These are phyloP conservation scores for Argyresthia goedartella DNA, from an alignment of 2,888 invertebrate genomes.

Conservation along the genomic window DNA sequence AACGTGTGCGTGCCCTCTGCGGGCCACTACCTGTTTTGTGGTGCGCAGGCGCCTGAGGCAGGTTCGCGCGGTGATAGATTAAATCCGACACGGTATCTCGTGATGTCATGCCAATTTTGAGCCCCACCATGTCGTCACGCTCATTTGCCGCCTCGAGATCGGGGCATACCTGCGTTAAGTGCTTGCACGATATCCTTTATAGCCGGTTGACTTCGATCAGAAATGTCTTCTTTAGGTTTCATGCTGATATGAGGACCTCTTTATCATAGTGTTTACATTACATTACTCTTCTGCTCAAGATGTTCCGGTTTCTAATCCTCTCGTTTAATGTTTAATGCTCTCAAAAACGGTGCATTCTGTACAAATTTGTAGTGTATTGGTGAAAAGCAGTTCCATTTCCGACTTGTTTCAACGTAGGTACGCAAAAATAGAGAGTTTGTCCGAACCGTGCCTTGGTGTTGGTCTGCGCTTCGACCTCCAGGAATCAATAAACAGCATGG, in stretches of 20 bases:
- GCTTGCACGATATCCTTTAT: background rate
- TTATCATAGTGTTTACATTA: no score
- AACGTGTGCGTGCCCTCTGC: slow-evolving; percentile 34
- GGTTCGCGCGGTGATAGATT: slow-evolving; percentile 57
- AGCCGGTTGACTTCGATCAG: background rate
- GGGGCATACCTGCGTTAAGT: slow-evolving; percentile 2
- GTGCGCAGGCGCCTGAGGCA: slow-evolving; percentile 55
- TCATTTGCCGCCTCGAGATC: slow-evolving; percentile 31
- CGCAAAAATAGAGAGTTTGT: slow-evolving; percentile 52
- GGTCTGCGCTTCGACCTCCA: slow-evolving; percentile 46
- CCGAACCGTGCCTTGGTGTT: slow-evolving; percentile 52
- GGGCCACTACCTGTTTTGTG: slow-evolving; percentile 56
- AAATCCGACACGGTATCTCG: slow-evolving; percentile 67
- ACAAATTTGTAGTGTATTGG: no score
- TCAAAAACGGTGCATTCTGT: no score
- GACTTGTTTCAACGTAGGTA: background rate
- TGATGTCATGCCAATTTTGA: slow-evolving; percentile 66
- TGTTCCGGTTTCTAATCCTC: no score
- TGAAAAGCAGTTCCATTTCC: no score
- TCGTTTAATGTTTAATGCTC: no score
- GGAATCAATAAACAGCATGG: slow-evolving; percentile 61
- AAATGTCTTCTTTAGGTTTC: no score
- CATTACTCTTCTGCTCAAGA: no score
- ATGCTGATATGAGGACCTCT: no score
- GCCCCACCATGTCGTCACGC: slow-evolving; percentile 51